Base-by-base conservation (phyloP, 2,888 invertebrate genomes). In the Stomorhina lunata region DNA sequence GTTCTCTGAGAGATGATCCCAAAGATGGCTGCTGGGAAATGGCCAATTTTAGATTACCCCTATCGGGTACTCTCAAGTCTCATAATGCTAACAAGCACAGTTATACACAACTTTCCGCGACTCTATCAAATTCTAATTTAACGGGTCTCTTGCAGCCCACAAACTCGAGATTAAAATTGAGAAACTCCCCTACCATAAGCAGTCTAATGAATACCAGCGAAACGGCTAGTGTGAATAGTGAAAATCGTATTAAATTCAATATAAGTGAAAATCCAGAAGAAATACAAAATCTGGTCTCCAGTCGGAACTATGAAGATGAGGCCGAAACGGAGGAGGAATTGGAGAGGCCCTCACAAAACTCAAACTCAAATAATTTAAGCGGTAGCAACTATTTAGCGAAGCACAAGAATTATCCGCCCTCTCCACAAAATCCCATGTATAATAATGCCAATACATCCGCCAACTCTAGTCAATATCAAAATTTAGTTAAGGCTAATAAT, bases 51-150 rank as follows among this genome's bases (percentile, higher is more conserved):
- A 88, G 89, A 2, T 83, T 89, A 43, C 89, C 89, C 0, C 76
- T 89, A 0, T 89, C 90, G 53, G 89, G 89, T 1, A 86, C 89
- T 2, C 86, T 89, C 0, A 89, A 88, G 69, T 84, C 84, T 53
- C 89, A 88, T 65, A 84, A 79, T 20, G 85, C 83, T 66, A 15
- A 27, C 48, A 84, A 84, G 10, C 79, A 77, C 27, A 85, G 84
- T 53, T 84, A 73, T 59, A 80, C 57, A 3, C 85, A 84, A 34
- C 55, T 85, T 15, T 1, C 84, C 34, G 85, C 87, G 37, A 88
- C 89, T 66, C 88, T 88, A 84, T 89, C 89, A 43, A 89, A 86
- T 84, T 88, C 87, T 53, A 89, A 89, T 85, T 69, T 89, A 22
- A 85, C 88, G 32, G 90, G 89, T 27, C 84, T 89, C 10, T 81